Conservation (phyloP, 2,797 vertebrate species). For the Paramormyrops hopkinsi region DNA sequence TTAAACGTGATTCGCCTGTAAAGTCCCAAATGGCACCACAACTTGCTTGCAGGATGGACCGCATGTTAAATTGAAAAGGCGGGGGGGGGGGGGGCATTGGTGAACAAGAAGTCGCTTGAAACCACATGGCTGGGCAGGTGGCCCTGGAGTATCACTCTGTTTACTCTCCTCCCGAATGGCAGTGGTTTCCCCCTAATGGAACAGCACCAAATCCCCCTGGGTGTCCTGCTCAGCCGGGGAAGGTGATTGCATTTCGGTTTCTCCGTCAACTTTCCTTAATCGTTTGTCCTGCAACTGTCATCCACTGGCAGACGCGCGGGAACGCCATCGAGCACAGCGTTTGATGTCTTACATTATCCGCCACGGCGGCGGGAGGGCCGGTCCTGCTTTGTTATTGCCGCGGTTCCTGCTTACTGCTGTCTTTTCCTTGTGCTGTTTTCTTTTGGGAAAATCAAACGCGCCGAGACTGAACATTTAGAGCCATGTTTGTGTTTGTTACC, state of each 20-base stretch:
- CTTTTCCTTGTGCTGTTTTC: background rate
- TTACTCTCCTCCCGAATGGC: background rate
- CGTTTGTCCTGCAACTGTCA: slow-evolving; percentile 11
- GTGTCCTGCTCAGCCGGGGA: background rate
- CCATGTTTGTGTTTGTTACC: background rate
- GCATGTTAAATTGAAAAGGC: background rate
- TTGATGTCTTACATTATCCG: background rate
- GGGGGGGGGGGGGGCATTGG: background rate
- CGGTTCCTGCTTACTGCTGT: background rate
- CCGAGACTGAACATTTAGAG: background rate
- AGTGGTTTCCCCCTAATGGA: background rate
- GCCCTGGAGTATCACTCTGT: background rate
- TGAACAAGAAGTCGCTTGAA: too few species aligned
- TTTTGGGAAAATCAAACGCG: background rate
- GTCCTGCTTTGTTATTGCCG: background rate
- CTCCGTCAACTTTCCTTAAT: slow-evolving; percentile 3
- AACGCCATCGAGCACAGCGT: background rate
- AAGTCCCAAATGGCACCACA: background rate
- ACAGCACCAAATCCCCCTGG: background rate
- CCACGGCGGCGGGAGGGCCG: background rate
- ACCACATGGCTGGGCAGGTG: background rate
- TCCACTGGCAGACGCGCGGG: background rate
- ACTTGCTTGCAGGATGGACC: too few species aligned
- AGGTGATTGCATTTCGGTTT: background rate
- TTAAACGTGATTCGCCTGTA: background rate